phyloP scores from a whole-genome alignment of 37 sponge, comb jelly and placozoan species.

The Axinella damicornis region DNA sequence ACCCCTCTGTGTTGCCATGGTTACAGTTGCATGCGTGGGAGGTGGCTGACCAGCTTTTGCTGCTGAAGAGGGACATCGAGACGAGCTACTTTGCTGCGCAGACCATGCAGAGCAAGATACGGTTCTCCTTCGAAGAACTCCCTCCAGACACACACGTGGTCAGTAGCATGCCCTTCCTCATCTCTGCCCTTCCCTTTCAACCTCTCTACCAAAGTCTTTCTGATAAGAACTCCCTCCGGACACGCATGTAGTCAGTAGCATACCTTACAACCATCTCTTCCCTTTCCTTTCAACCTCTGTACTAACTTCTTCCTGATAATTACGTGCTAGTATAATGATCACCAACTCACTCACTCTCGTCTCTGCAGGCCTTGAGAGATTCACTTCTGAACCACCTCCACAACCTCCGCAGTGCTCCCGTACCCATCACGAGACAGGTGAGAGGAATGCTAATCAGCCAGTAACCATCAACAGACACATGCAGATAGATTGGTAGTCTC shows the following conservation, averaged over 20 bases:
- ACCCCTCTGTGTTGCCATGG: not conserved
- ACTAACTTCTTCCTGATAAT: too few relatives aligned
- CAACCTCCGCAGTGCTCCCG: constrained; percentile 34
- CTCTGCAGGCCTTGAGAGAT: constrained; percentile 83
- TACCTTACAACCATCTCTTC: too few relatives aligned
- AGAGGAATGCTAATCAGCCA: too few relatives aligned
- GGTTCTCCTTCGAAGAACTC: constrained; percentile 73
- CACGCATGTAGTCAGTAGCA: too few relatives aligned
- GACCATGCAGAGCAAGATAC: constrained; percentile 88
- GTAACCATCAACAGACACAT: too few relatives aligned
- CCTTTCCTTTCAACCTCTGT: too few relatives aligned
- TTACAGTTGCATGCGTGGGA: constrained; percentile 88
- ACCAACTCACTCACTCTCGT: too few relatives aligned
- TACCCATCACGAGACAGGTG: constrained; percentile 65
- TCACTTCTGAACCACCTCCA: constrained; percentile 77
- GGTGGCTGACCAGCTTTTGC: constrained; percentile 81
- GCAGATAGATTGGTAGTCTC: too few relatives aligned
- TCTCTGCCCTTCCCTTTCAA: too few relatives aligned
- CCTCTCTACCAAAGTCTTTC: too few relatives aligned
- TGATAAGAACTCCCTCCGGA: too few relatives aligned
- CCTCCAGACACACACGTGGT: constrained; percentile 72
- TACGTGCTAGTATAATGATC: too few relatives aligned
- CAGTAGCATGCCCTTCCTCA: not conserved
- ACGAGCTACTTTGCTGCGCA: constrained; percentile 91
- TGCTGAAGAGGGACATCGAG: constrained; percentile 59